Base-by-base conservation (phyloP, 2,113 vertebrate genomes). In the Microtus oregoni region DNA sequence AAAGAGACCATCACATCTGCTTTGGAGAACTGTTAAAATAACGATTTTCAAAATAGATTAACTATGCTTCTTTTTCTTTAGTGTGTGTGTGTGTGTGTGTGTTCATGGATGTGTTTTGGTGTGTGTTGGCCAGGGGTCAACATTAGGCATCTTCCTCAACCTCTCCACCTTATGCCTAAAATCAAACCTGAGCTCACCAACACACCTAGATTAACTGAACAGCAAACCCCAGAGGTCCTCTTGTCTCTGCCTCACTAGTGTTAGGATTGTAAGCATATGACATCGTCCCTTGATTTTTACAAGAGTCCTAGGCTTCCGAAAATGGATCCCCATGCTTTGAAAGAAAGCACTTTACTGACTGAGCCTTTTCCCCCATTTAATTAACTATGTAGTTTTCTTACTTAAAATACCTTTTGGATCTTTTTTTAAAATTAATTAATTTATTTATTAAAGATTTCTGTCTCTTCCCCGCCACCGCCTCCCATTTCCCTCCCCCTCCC, bases 341-440 rank as follows among this genome's bases (percentile, higher is more conserved):
- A 32, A 65, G 38, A 41, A 63, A 65, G 38, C 28, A 20, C 55
- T 44, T 15, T 32, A 17, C n/a, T 65, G 38, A 44, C 4, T 44
- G 82, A 44, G 61, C 26, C 38, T 30, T 44, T 85, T 47, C 44
- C 24, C 44, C 58, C n/a, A 44, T 65, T 65, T 38, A 65, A 1
- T 65, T 44, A 44, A 85, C 38, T 44, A 58, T 72, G 89, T 73
- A 78, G 32, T 35, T 73, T 90, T 95, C 61, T 87, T 89, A 92
- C 10, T 52, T 61, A 92, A 94, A 86, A 20, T 79, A 67, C 61
- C 17, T 6, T 65, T 88, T 63, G 87, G 47, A 79, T 7, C 13
- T 87, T 75, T 44, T 44, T 75, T 44, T n/a, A n/a, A 4, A 44
- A 44, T 44, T 44, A 5, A 44, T 44, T 44, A 5, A 44, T 44